phyloP scores from a whole-genome alignment of 2,113 vertebrate species.

The Albula glossodonta region DNA sequence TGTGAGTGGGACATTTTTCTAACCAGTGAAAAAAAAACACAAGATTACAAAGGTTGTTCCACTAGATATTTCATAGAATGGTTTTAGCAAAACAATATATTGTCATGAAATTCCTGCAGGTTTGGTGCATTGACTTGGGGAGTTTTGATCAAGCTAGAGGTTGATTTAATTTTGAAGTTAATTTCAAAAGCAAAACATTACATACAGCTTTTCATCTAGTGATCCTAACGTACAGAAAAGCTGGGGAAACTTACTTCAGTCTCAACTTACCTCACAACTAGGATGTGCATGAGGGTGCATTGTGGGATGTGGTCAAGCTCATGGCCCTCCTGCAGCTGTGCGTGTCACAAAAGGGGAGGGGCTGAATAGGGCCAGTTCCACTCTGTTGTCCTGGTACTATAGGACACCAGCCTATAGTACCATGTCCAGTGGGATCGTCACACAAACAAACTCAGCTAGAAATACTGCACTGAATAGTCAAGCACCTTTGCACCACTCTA shows the following conservation, averaged over 20 bases:
- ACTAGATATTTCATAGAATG: too few species aligned
- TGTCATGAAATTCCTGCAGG: too few species aligned
- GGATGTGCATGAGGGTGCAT: background rate
- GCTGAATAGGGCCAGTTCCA: too few species aligned
- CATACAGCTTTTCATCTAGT: background rate
- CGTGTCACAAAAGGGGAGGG: background rate
- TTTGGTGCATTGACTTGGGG: too few species aligned
- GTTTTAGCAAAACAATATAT: too few species aligned
- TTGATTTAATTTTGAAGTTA: too few species aligned
- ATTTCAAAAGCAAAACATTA: too few species aligned
- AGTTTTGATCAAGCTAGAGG: too few species aligned
- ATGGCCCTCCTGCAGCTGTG: background rate
- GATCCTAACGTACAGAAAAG: background rate
- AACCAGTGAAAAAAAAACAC: background rate
- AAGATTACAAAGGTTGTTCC: too few species aligned
- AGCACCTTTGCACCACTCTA: constrained; percentile 57
- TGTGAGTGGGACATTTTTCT: background rate
- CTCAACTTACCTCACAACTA: background rate
- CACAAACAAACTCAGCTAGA: background rate
- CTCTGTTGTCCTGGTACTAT: too few species aligned
- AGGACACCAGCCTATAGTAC: background rate
- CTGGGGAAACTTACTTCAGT: background rate
- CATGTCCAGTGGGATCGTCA: background rate
- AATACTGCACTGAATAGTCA: constrained; percentile 47
- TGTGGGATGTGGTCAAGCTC: background rate